Evolutionary conservation across 2,888 invertebrate genomes (phyloP).

Genomic region (Seira ritae): DNA sequence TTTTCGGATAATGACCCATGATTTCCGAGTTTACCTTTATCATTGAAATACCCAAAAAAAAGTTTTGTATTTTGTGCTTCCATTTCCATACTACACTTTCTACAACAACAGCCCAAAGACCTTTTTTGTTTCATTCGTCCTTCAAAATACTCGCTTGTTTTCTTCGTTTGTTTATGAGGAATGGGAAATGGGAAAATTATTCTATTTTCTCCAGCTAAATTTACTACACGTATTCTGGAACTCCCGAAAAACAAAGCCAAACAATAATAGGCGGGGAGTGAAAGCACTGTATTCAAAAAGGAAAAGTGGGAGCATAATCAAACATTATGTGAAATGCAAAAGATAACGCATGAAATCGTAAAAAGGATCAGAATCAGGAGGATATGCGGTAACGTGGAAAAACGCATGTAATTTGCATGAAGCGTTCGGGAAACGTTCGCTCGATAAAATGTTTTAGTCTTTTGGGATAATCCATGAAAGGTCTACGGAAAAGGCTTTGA

Average conservation of each 20-base stretch:
- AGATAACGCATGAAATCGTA: too few relatives aligned
- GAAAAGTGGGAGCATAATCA: too few relatives aligned
- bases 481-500: background rate
- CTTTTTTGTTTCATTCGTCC: background rate
- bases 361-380: background rate
- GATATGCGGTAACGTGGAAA: background rate
- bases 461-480: background rate
- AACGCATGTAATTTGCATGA: background rate
- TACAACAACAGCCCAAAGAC: too few relatives aligned
- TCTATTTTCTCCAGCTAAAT: too few relatives aligned
- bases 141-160: background rate
- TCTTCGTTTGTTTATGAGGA: too few relatives aligned
- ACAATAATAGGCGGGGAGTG: background rate
- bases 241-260: too few relatives aligned
- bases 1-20: background rate
- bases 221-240: too few relatives aligned
- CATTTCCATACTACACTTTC: background rate
- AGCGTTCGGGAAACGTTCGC: background rate
- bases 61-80: background rate
- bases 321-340: too few relatives aligned
- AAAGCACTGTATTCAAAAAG: background rate
- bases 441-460: background rate
- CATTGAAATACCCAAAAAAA: background rate
- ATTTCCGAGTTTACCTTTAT: background rate
- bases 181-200: too few relatives aligned